phyloP scores from a whole-genome alignment of 2,797 vertebrate genomes.

The Merluccius polli region DNA sequence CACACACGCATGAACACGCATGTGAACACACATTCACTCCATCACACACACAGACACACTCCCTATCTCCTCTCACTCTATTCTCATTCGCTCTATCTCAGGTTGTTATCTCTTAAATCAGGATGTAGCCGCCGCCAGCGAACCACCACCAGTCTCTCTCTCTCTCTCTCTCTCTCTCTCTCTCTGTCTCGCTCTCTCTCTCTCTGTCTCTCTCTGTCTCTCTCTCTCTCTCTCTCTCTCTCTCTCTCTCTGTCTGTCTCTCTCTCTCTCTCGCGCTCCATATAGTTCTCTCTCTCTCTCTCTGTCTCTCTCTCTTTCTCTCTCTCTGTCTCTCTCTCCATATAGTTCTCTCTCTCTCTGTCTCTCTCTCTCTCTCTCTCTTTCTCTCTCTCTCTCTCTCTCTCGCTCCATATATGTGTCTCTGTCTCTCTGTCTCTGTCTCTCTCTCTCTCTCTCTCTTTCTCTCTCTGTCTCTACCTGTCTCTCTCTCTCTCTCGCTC shows the following conservation, averaged over 20 bases:
- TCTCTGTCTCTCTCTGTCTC: background rate
- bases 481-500: too few species aligned
- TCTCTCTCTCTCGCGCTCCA: too few species aligned
- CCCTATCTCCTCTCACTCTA: conserved; percentile 41
- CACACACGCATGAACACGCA: background rate
- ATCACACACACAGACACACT: background rate
- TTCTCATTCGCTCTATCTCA: conserved; percentile 48
- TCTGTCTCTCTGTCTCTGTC: too few species aligned
- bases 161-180: background rate
- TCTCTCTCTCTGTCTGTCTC: too few species aligned
- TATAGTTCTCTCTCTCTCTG: too few species aligned
- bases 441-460: too few species aligned
- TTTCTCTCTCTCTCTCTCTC: too few species aligned
- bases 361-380: too few species aligned
- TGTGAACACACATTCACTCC: background rate
- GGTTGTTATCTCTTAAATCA: conserved; percentile 55
- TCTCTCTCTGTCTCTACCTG: too few species aligned
- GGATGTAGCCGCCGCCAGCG: conserved; percentile 42
- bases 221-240: too few species aligned
- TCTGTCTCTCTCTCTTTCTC: background rate
- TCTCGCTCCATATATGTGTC: too few species aligned
- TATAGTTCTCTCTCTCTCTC: background rate
- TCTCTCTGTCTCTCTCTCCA: background rate
- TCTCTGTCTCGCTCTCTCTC: background rate
- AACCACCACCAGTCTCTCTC: background rate